Conservation (phyloP, 2,888 invertebrate genomes). For the Amblyjoppa proteus region DNA sequence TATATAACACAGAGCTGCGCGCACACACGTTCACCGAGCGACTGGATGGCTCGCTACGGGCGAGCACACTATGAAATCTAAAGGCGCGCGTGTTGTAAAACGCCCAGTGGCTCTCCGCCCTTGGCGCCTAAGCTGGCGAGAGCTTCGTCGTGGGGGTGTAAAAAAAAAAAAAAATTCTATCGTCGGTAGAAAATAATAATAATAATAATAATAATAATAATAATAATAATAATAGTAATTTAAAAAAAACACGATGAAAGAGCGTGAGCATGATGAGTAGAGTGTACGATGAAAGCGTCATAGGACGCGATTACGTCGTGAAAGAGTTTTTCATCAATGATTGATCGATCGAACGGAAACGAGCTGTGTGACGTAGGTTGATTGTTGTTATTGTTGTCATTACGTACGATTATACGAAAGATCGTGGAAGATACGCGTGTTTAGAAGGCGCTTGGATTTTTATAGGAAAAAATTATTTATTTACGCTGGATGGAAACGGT, state of each 20-base stretch:
- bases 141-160: not conserved
- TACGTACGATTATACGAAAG: not conserved
- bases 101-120: conserved; percentile 30
- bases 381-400: conserved; percentile 16
- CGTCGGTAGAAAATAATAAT: not conserved
- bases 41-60: not conserved
- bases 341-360: not conserved
- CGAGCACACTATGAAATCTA: conserved; percentile 2
- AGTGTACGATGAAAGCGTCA: too few relatives aligned
- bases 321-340: too few relatives aligned
- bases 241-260: not conserved
- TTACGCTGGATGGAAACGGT: not conserved
- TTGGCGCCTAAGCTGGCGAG: not conserved
- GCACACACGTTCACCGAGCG: not conserved
- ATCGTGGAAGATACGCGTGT: not conserved
- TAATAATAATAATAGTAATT: not conserved
- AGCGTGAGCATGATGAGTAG: not conserved
- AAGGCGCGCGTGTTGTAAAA: conserved; percentile 6
- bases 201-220: not conserved
- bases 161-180: not conserved
- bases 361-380: not conserved
- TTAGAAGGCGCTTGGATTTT: not conserved
- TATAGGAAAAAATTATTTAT: not conserved
- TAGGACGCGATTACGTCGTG: too few relatives aligned
- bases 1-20: conserved; percentile 15